These are phyloP conservation scores for Etia nguti DNA, from an alignment of 2,113 vertebrate species.

Conservation along the genomic window DNA sequence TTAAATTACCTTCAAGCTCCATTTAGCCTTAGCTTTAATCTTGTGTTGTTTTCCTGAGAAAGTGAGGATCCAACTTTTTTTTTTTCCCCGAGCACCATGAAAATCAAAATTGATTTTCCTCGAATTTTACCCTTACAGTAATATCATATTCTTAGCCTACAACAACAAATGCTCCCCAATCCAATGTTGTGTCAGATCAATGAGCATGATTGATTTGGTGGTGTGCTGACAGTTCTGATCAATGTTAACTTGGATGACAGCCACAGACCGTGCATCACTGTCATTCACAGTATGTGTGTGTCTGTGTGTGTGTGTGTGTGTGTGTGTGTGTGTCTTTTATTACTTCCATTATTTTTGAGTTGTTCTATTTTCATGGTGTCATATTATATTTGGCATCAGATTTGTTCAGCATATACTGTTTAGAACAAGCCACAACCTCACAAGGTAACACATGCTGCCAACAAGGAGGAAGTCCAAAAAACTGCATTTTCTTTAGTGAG, in stretches of 20 bases:
- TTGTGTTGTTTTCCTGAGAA: constrained; percentile 9
- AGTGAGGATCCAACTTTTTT: background rate
- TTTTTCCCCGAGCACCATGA: background rate
- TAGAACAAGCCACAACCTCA: background rate
- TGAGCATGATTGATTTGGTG: constrained; percentile 59
- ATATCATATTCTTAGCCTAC: constrained; percentile 22
- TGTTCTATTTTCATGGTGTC: constrained; percentile 2
- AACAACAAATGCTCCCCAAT: constrained; percentile 12
- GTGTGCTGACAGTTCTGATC: constrained; percentile 54
- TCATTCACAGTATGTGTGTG: constrained; percentile 19
- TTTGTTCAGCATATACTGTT: background rate
- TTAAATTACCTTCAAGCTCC: background rate
- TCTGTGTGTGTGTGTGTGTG: background rate
- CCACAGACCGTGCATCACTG: constrained; percentile 44
- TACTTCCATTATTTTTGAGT: constrained; percentile 15
- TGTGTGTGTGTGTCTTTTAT: background rate
- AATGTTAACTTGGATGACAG: constrained; percentile 50
- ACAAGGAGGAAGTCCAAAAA: background rate
- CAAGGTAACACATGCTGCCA: background rate
- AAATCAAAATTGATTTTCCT: constrained; percentile 31
- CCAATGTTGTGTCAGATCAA: constrained; percentile 46
- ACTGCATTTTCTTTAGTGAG: background rate
- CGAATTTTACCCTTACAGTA: constrained; percentile 14
- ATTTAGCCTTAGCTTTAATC: background rate
- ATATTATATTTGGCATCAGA: background rate